These are phyloP conservation scores for Bergia puertoricense DNA, from an alignment of 92 coral and sea anemone species.

Conservation along the genomic window DNA sequence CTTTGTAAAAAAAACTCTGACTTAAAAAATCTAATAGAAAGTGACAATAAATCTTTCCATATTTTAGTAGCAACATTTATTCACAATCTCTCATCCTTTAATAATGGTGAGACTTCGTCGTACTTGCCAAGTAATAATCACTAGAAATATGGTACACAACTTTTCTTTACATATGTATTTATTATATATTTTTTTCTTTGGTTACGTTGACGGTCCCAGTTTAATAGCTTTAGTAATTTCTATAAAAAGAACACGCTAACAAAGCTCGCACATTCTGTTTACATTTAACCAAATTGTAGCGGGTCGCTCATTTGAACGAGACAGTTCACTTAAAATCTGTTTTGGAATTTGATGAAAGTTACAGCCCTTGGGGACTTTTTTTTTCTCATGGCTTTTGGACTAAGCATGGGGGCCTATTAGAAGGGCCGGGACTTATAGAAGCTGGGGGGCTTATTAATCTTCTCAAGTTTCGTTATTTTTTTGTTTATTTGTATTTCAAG, in stretches of 20 bases:
- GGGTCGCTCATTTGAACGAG: no score
- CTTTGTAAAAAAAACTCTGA: conserved; percentile 15
- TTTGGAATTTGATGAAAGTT: no score
- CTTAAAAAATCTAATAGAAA: conserved; percentile 1
- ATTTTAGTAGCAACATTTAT: neutral
- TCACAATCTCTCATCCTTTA: neutral
- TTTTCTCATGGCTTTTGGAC: no score
- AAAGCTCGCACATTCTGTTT: neutral
- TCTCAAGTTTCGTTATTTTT: no score
- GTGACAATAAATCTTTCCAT: conserved; percentile 3
- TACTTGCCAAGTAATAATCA: neutral
- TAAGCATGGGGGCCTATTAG: no score
- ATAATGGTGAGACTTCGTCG: neutral
- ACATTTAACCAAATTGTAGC: no score
- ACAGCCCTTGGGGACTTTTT: no score
- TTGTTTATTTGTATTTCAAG: no score
- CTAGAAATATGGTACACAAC: no score
- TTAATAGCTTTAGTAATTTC: conserved; percentile 2
- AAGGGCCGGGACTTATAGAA: no score
- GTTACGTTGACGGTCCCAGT: neutral
- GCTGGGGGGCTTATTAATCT: no score
- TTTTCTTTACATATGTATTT: neutral
- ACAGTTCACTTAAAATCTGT: no score
- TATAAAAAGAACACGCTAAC: neutral
- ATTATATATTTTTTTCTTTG: neutral